Evolutionary conservation across 2,113 vertebrate species (phyloP).

Genomic region (Cyphomyrus discorhynchus): DNA sequence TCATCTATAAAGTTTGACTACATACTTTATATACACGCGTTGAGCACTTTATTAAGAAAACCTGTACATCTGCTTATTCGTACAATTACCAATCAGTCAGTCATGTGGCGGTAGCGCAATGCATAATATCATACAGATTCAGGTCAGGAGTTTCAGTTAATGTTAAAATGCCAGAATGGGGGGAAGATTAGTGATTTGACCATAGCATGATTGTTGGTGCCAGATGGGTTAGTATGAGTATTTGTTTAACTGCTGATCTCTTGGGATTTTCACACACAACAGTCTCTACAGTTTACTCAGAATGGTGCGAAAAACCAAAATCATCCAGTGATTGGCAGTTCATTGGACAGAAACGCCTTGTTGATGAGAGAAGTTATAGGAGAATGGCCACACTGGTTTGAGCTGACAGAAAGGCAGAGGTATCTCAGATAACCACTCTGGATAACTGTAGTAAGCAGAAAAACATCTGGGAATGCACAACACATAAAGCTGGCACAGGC

Average conservation of each 20-base stretch:
- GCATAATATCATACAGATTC: neutral
- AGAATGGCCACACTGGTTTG: neutral
- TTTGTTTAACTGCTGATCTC: neutral
- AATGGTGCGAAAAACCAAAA: neutral
- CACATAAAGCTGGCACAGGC: neutral
- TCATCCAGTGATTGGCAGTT: neutral
- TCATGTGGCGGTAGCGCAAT: neutral
- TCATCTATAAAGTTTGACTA: neutral
- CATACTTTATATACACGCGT: neutral
- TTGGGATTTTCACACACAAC: neutral
- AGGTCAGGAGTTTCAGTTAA: neutral
- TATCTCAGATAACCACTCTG: neutral
- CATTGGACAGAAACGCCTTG: neutral
- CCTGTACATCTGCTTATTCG: neutral
- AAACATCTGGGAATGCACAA: neutral
- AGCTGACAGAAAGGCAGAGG: neutral
- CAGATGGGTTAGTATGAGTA: neutral
- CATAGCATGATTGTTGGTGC: neutral
- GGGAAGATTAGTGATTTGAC: neutral
- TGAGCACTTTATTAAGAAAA: neutral
- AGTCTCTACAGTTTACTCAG: neutral
- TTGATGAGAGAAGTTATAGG: neutral
- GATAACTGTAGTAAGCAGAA: neutral
- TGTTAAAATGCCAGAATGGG: neutral
- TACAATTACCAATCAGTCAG: neutral